Evolutionary conservation across 1,140 invertebrate genomes (phyloP).

Genomic region (Papilio xuthus): DNA sequence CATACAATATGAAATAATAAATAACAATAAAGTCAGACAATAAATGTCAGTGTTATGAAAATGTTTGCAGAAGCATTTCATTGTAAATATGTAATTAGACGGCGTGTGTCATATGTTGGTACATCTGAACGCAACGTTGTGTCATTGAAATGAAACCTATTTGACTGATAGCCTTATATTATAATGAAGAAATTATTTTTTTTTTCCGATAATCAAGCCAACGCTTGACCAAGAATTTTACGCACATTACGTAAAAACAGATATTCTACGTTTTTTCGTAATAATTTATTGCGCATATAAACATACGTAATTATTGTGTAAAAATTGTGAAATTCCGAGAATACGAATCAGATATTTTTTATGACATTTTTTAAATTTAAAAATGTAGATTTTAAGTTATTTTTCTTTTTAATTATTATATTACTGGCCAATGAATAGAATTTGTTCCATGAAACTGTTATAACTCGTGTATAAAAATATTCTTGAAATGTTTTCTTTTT

Average conservation of each 20-base stretch:
- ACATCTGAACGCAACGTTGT: neutral
- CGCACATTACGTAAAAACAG: neutral
- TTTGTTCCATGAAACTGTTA: neutral
- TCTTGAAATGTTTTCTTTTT: conserved; percentile 16
- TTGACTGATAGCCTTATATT: neutral
- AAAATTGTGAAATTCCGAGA: neutral
- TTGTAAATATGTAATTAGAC: conserved; percentile 26
- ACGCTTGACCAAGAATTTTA: neutral
- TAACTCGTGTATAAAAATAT: neutral
- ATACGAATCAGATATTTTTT: neutral
- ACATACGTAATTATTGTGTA: neutral
- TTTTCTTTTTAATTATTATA: too few relatives aligned
- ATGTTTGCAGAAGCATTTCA: conserved; percentile 23
- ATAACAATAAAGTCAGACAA: conserved; percentile 14
- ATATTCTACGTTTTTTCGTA: neutral
- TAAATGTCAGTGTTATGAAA: conserved; percentile 24
- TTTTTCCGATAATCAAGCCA: neutral
- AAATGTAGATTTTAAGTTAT: neutral
- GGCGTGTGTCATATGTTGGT: neutral
- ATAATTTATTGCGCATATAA: neutral
- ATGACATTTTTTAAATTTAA: neutral
- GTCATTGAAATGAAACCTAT: conserved; percentile 1
- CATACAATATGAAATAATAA: neutral
- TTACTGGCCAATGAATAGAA: neutral
- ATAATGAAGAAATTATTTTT: conserved; percentile 9